Percentiles rank a stretch among this genome's conserved stretches.
Evolutionary conservation across 2,888 invertebrate species (phyloP).

Genomic region (Leucozona laternaria): DNA sequence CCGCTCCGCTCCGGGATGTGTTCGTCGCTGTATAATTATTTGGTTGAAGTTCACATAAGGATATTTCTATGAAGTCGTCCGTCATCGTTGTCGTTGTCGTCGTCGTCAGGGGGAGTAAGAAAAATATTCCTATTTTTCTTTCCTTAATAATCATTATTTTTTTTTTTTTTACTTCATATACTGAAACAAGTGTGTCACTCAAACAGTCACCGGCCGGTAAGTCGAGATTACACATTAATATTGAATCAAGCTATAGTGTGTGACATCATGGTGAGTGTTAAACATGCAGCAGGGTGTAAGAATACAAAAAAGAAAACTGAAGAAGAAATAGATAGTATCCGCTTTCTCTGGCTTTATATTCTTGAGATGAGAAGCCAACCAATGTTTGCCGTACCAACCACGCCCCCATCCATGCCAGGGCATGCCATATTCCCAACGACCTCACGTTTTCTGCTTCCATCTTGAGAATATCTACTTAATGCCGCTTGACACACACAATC

Average conservation of each 20-base stretch:
- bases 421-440: slow-evolving; percentile 11
- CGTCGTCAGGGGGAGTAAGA: neutral
- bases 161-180: neutral
- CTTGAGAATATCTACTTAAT: slow-evolving; percentile 73
- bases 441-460: slow-evolving; percentile 70
- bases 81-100: slow-evolving; percentile 4
- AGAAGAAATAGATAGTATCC: slow-evolving; percentile 11
- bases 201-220: slow-evolving; percentile 32
- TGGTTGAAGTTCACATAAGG: slow-evolving; percentile 46
- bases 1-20: neutral
- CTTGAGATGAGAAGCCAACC: slow-evolving; percentile 5
- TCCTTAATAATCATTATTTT: slow-evolving; percentile 1
- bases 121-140: slow-evolving; percentile 12
- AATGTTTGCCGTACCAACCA: neutral
- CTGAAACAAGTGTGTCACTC: slow-evolving; percentile 40
- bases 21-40: slow-evolving; percentile 53
- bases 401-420: slow-evolving; percentile 14
- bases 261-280: slow-evolving; percentile 56
- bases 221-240: slow-evolving; percentile 62
- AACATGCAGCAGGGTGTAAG: slow-evolving; percentile 43
- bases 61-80: slow-evolving; percentile 29
- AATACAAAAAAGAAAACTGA: neutral
- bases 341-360: slow-evolving; percentile 26
- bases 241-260: slow-evolving; percentile 56
- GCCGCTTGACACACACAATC: slow-evolving; percentile 68